phyloP scores from a whole-genome alignment of 2,797 vertebrate species.

The Gallinago nigripennis region DNA sequence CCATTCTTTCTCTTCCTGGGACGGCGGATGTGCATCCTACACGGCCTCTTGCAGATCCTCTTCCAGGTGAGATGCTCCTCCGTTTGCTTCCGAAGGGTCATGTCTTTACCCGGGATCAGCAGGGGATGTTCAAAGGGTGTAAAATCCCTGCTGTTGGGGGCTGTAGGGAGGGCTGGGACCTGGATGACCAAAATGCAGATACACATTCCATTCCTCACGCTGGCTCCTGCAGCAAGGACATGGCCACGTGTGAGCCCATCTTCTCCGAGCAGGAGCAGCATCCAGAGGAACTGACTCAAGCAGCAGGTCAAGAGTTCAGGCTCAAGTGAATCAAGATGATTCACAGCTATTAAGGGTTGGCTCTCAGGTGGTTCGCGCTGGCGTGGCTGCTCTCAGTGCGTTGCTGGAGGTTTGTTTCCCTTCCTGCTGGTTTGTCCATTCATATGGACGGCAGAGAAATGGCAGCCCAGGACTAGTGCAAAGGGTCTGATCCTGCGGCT shows the following conservation, averaged over 20 bases:
- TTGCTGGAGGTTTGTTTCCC: background rate
- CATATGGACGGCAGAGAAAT: background rate
- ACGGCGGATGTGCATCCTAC: conserved; percentile 81
- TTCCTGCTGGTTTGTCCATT: background rate
- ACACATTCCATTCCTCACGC: background rate
- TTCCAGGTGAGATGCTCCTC: conserved; percentile 86
- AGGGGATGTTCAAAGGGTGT: background rate
- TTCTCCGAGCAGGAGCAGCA: background rate
- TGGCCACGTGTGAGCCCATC: rapidly evolving
- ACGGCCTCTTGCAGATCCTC: conserved; percentile 87
- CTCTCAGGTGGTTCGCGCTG: background rate
- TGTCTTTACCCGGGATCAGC: rapidly evolving
- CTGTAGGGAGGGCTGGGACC: background rate
- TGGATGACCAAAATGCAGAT: background rate
- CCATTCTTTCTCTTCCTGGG: conserved; percentile 91
- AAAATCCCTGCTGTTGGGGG: background rate
- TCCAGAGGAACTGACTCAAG: background rate
- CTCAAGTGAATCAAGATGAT: background rate
- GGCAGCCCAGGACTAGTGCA: background rate
- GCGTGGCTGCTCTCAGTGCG: background rate
- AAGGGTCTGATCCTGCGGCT: background rate
- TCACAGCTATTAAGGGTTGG: background rate
- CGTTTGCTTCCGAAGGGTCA: rapidly evolving
- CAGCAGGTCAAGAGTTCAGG: background rate
- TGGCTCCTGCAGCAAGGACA: background rate